phyloP scores from a whole-genome alignment of 2,888 invertebrate species.

The Exephanes ischioxanthus region DNA sequence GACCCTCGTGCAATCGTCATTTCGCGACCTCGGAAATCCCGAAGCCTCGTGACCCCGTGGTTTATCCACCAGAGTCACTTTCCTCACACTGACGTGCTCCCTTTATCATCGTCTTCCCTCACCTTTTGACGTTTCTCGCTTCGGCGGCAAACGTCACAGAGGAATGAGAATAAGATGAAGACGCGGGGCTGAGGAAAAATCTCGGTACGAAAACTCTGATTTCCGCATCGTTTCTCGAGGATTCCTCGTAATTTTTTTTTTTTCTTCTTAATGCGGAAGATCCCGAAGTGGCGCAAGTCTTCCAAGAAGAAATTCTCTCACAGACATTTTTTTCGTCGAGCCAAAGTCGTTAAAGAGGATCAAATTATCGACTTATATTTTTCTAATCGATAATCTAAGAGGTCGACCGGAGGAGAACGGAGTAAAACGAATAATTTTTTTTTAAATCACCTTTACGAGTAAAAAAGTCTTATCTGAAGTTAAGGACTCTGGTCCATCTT shows the following conservation, averaged over 20 bases:
- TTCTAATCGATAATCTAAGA: no score
- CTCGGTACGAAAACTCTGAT: conserved; percentile 29
- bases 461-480: no score
- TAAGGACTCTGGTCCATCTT: no score
- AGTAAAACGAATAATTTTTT: no score
- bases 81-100: neutral
- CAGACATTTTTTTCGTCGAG: neutral
- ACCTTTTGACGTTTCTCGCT: neutral
- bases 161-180: neutral
- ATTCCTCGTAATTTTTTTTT: neutral
- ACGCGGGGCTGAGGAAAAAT: neutral
- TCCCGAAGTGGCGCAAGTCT: neutral
- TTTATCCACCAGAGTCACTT: conserved; percentile 47
- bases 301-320: neutral
- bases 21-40: conserved; percentile 50
- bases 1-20: conserved; percentile 56
- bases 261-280: neutral
- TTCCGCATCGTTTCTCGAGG: conserved; percentile 1
- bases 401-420: neutral
- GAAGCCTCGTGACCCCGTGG: conserved; percentile 16
- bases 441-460: no score
- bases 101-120: neutral
- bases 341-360: neutral
- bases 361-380: neutral
- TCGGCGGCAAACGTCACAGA: neutral